Percentiles rank a stretch among this genome's conserved stretches.
Evolutionary conservation across 1,140 invertebrate species (phyloP).

Genomic region (Papilio polytes): DNA sequence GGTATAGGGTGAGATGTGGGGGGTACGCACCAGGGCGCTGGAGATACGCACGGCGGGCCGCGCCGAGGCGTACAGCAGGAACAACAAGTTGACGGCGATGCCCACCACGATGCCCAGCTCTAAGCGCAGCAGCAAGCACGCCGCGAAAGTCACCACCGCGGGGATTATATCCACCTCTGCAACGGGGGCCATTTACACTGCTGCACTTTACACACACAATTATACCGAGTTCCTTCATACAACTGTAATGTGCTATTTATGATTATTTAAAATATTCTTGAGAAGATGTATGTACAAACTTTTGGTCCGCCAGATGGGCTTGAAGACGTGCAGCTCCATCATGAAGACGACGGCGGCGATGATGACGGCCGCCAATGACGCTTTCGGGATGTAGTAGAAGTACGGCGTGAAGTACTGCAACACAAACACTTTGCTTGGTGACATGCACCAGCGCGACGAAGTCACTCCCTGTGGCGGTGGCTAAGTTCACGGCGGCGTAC

Average conservation of each 20-base stretch:
- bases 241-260: too few species aligned
- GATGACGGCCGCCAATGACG: constrained; percentile 90
- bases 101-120: constrained; percentile 94
- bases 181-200: constrained; percentile 40
- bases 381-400: constrained; percentile 91
- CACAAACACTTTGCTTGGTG: constrained; percentile 55
- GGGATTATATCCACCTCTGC: constrained; percentile 92
- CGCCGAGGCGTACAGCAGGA: constrained; percentile 92
- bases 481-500: constrained; percentile 45
- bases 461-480: too few species aligned
- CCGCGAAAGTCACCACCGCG: constrained; percentile 89
- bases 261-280: background rate
- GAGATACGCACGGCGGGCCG: constrained; percentile 88
- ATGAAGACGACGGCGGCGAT: constrained; percentile 94
- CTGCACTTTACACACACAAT: background rate
- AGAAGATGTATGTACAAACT: constrained; percentile 83
- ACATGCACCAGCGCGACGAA: background rate
- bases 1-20: background rate
- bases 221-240: too few species aligned
- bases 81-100: constrained; percentile 89
- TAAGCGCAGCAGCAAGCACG: constrained; percentile 90
- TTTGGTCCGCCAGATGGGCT: constrained; percentile 92
- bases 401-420: constrained; percentile 91
- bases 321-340: constrained; percentile 91
- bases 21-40: constrained; percentile 82